Percentiles rank a stretch among this genome's conserved stretches.
Conservation (phyloP, 2,113 vertebrate species). For the Carettochelys insculpta region DNA sequence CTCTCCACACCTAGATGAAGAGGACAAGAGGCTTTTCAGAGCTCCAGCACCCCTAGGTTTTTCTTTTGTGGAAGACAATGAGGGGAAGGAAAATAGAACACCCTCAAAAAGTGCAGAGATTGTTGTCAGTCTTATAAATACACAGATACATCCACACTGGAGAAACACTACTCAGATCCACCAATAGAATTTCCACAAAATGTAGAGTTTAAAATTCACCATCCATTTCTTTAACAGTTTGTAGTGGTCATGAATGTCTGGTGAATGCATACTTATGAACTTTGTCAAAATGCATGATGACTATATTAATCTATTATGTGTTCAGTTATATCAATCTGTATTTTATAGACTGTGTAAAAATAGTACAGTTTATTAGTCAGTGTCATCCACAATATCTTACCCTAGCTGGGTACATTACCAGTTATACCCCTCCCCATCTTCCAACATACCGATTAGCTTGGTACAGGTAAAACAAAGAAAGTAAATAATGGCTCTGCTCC, state of each 20-base stretch:
- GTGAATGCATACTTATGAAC: neutral
- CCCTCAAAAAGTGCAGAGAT: accelerated
- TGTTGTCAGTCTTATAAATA: neutral
- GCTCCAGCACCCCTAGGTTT: neutral
- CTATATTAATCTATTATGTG: neutral
- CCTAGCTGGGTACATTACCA: neutral
- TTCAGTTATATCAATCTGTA: neutral
- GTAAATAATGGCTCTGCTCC: no score
- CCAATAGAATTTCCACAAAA: neutral
- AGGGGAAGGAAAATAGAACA: neutral
- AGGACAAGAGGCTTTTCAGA: neutral
- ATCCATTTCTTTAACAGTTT: neutral
- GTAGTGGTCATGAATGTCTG: neutral
- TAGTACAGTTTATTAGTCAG: neutral
- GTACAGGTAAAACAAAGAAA: neutral
- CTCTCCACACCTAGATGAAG: neutral
- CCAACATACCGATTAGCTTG: accelerated
- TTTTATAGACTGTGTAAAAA: neutral
- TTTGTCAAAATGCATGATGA: neutral
- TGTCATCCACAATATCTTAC: neutral
- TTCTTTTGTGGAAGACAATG: neutral
- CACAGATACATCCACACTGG: accelerated
- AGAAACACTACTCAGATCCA: neutral
- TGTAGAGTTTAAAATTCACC: neutral
- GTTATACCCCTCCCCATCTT: accelerated